Conservation (phyloP, 2,113 vertebrate species). For the Ceuthmochares aereus region DNA sequence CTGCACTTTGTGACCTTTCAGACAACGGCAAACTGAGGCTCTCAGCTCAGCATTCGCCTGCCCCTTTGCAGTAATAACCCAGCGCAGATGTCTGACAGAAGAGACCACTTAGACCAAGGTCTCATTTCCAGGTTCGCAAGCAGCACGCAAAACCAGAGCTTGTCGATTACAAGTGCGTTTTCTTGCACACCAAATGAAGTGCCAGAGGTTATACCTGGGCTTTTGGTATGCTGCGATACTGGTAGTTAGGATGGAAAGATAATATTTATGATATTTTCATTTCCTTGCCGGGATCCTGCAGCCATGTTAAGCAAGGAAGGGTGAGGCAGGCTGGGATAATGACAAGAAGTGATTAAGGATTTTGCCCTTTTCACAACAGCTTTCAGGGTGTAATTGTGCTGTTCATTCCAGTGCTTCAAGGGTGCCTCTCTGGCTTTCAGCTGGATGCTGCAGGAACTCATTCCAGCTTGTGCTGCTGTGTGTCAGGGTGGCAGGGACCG, state of each 20-base stretch:
- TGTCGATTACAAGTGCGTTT: neutral
- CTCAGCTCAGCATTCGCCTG: conserved; percentile 23
- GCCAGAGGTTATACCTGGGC: neutral
- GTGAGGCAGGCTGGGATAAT: neutral
- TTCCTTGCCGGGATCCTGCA: neutral
- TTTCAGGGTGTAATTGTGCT: neutral
- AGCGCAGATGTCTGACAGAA: neutral
- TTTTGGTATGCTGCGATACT: neutral
- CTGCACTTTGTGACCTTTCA: conserved; percentile 12
- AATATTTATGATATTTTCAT: neutral
- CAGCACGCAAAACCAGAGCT: neutral
- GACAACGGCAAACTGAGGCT: neutral
- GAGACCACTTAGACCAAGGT: neutral
- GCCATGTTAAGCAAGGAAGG: neutral
- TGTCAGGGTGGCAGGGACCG: neutral
- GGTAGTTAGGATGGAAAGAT: neutral
- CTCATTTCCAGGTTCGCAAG: neutral
- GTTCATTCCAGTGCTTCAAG: neutral
- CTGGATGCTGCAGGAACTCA: neutral
- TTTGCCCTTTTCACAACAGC: neutral
- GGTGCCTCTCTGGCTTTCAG: neutral
- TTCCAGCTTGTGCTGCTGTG: neutral
- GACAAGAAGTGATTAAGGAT: neutral
- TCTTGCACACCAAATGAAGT: neutral
- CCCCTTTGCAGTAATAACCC: neutral